These are phyloP conservation scores for Haemorhous mexicanus DNA, from an alignment of 2,113 vertebrate genomes.

Conservation along the genomic window DNA sequence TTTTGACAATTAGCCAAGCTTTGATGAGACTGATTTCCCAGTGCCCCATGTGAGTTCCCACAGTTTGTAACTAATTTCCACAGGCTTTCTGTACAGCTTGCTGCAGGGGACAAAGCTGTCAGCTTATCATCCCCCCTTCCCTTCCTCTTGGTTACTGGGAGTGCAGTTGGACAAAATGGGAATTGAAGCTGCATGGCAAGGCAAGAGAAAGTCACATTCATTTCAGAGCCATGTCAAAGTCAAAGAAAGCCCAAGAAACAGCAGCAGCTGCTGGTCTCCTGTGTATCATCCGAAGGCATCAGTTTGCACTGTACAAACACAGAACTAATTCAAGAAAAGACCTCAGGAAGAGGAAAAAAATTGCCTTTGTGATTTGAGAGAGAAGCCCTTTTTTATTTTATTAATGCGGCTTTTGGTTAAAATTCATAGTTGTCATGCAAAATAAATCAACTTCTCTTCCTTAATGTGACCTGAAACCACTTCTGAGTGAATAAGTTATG, in stretches of 20 bases:
- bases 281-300: neutral
- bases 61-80: conserved; percentile 8
- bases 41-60: neutral
- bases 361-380: neutral
- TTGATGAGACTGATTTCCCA: neutral
- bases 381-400: conserved; percentile 50
- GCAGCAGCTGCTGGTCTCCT: conserved; percentile 28
- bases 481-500: conserved; percentile 76
- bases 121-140: neutral
- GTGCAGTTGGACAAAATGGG: conserved; percentile 32
- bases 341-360: neutral
- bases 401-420: conserved; percentile 76
- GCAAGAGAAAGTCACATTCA: conserved; percentile 25
- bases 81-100: neutral
- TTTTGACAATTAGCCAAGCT: conserved; percentile 6
- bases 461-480: conserved; percentile 68
- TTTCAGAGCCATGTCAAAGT: conserved; percentile 33
- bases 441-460: conserved; percentile 79
- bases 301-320: conserved; percentile 18
- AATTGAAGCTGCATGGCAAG: neutral
- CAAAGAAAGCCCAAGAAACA: conserved; percentile 8
- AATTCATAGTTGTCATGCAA: conserved; percentile 83
- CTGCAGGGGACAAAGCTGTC: conserved; percentile 29
- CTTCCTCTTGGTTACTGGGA: conserved; percentile 6
- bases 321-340: neutral